A percentile compares a stretch with the other conserved stretches of the same genome.
Conservation (phyloP, 2,113 vertebrate genomes). For the Mellivora capensis region DNA sequence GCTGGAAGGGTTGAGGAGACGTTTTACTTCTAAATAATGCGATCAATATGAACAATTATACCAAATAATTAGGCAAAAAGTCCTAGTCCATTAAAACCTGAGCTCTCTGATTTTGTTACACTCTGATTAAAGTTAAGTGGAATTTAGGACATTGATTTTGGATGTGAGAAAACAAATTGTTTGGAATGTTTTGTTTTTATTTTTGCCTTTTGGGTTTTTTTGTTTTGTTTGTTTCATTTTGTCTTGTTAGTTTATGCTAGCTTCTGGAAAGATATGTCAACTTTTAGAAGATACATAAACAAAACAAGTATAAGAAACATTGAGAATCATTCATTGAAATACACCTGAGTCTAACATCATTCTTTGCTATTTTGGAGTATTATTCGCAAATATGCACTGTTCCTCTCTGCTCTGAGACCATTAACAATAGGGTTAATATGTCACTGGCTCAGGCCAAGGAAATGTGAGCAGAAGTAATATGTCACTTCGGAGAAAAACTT, state of each 20-base stretch:
- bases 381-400: not conserved
- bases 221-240: not conserved
- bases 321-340: not conserved
- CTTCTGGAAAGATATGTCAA: not conserved
- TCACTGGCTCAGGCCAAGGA: not conserved
- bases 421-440: fast-evolving
- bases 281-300: not conserved
- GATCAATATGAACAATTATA: not conserved
- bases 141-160: not conserved
- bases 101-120: not conserved
- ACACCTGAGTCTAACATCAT: fast-evolving
- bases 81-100: not conserved
- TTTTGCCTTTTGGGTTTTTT: not conserved
- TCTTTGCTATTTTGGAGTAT: not conserved
- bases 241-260: not conserved
- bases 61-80: not conserved
- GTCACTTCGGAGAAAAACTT: not conserved
- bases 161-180: not conserved
- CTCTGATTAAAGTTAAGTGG: not conserved
- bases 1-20: not conserved
- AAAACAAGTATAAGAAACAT: not conserved
- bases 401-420: not conserved
- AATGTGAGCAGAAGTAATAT: not conserved
- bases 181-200: not conserved
- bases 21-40: not conserved